Evolutionary conservation across 2,888 invertebrate species (phyloP).

Genomic region (Hyposoter dolosus): DNA sequence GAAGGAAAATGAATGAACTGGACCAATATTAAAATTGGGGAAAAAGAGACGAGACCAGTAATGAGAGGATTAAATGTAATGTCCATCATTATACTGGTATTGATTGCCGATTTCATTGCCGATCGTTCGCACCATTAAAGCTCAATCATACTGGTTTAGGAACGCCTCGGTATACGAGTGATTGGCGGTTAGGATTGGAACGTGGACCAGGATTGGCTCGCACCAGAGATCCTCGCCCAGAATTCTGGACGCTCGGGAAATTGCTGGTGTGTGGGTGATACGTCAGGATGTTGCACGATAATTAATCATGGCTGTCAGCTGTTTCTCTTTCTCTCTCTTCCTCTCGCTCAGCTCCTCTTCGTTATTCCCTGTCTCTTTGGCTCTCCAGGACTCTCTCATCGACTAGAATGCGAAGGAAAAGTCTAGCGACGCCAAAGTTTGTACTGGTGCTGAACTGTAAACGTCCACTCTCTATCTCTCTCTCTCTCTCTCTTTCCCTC

Average conservation of each 20-base stretch:
- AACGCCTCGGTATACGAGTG: slow-evolving; percentile 33
- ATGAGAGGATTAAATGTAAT: not conserved
- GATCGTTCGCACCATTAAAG: slow-evolving; percentile 14
- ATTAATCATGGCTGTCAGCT: slow-evolving; percentile 65
- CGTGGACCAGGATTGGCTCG: slow-evolving; percentile 40
- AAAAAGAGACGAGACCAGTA: not conserved
- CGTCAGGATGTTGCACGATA: slow-evolving; percentile 60
- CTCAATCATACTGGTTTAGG: slow-evolving; percentile 27
- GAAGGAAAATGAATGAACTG: not conserved
- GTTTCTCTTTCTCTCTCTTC: slow-evolving; percentile 16
- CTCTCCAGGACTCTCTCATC: slow-evolving; percentile 35
- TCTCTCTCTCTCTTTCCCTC: slow-evolving; percentile 9
- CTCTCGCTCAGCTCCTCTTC: slow-evolving; percentile 1
- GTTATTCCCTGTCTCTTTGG: slow-evolving; percentile 1
- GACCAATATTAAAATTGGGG: not conserved
- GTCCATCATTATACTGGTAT: not conserved
- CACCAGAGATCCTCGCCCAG: slow-evolving; percentile 43
- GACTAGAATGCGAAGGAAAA: slow-evolving; percentile 29
- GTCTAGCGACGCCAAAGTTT: slow-evolving; percentile 62
- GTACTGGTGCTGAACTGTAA: slow-evolving; percentile 66
- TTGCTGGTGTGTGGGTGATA: slow-evolving; percentile 47
- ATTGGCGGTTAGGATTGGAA: slow-evolving; percentile 43
- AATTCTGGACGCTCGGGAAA: slow-evolving; percentile 54
- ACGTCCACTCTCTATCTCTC: slow-evolving; percentile 30
- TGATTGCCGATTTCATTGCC: not conserved